Evolutionary conservation across 2,888 invertebrate species (phyloP), one percentile per base, ranked within the genome.

Genomic region (Drosophila mayaguana): DNA sequence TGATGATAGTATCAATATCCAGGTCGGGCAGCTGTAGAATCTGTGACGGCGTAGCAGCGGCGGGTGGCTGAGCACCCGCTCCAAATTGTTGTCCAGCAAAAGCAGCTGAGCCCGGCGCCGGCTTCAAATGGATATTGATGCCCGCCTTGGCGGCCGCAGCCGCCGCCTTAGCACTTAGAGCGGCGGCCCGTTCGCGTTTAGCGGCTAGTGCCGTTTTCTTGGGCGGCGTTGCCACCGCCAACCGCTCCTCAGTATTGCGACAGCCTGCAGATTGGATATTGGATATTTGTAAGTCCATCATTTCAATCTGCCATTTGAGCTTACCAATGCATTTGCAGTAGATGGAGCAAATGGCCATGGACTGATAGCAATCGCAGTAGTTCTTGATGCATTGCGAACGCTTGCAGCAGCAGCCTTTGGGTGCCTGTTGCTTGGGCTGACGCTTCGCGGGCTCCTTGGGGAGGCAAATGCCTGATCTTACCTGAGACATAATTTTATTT

Each of bases 301-400:
- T 2, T 14, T 40, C 1, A 28, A 0, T 0, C 12, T 1, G n/a
- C 1, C 7, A 28, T 3, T n/a, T 8, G 25, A 11, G 62, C 85
- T 72, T 68, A 89, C 89, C 89, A 40, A 75, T 40, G 45, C 86
- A 86, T 9, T 87, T 89, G 59, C 86, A 86, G 28, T 62, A 70
- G 5, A 68, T 46, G 14, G 87, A 56, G 16, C 86, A 87, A 12
- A 73, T 60, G 9, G 50, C 53, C 88, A 89, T 85, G 6, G 89
- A 89, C 25, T 87, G 86, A 61, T 87, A 87, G 65, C 86, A 87
- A 40, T 87, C 86, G 72, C 86, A 87, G 42, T 87, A 87, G 53
- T 87, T 87, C 34, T 89, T 87, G 3, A 87, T 88, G 63, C 86
- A 87, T 34, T 83, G 85, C 34, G 86, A 89, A 0, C 86, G 81